Percentiles rank a stretch among this genome's conserved stretches.
phyloP scores from a whole-genome alignment of 35 echinoderm and acorn worm genomes.

The Ptychodera flava region DNA sequence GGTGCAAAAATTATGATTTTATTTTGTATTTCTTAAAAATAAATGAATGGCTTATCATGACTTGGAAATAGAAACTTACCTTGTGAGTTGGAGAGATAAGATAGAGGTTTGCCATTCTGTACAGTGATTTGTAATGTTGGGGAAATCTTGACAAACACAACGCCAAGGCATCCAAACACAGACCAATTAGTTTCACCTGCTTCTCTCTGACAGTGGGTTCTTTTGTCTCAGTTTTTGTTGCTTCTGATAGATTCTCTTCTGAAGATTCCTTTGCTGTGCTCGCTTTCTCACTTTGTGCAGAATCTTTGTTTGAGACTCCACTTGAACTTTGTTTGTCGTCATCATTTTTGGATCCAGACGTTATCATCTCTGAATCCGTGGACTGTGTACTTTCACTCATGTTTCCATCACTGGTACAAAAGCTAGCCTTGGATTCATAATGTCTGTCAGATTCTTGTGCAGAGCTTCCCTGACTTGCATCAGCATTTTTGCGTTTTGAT shows the following conservation, averaged over 20 bases:
- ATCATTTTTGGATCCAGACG: not conserved
- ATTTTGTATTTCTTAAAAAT: no score
- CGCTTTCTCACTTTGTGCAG: not conserved
- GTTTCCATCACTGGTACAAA: no score
- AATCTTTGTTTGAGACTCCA: not conserved
- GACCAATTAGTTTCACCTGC: conserved; percentile 32
- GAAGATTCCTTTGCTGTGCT: not conserved
- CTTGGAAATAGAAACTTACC: no score
- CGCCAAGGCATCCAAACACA: conserved; percentile 62
- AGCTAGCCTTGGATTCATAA: not conserved
- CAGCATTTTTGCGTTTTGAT: not conserved
- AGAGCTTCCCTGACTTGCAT: not conserved
- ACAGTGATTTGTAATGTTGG: conserved; percentile 94
- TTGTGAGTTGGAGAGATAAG: conserved; percentile 30
- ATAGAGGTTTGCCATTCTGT: conserved; percentile 63
- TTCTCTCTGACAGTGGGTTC: conserved; percentile 9
- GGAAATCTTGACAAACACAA: conserved; percentile 77
- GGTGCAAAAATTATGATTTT: no score
- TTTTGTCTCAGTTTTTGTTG: not conserved
- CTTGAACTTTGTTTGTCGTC: no score
- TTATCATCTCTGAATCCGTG: not conserved
- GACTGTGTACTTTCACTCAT: not conserved
- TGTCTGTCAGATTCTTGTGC: not conserved
- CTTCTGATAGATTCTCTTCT: not conserved
- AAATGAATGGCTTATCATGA: no score